Evolutionary conservation across 1,140 invertebrate genomes (phyloP).

Genomic region (Habropoda laboriosa): DNA sequence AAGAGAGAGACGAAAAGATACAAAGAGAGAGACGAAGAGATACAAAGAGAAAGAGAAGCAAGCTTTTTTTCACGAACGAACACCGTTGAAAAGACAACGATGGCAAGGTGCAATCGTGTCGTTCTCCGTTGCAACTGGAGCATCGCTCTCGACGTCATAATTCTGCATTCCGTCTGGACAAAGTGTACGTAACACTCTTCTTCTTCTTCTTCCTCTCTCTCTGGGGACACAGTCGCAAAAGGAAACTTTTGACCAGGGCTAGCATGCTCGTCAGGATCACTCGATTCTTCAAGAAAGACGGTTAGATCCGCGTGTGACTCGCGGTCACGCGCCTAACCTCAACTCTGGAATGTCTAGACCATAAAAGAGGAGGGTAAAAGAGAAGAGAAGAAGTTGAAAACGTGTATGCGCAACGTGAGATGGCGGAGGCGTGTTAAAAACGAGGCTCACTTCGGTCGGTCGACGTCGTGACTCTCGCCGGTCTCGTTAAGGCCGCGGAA

Average conservation of each 20-base stretch:
- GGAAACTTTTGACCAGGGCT: too few species aligned
- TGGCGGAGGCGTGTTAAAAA: conserved; percentile 36
- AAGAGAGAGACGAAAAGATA: too few species aligned
- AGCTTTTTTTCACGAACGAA: background rate
- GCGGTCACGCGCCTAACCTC: too few species aligned
- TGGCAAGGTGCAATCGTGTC: background rate
- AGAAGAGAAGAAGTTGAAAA: too few species aligned
- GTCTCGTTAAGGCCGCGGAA: conserved; percentile 45
- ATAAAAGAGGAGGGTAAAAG: too few species aligned
- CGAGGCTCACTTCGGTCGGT: conserved; percentile 36
- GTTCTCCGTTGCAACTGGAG: background rate
- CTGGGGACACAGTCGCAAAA: too few species aligned
- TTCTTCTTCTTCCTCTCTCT: too few species aligned
- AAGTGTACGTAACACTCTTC: conserved; percentile 3
- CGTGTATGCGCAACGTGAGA: conserved; percentile 38
- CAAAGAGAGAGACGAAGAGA: too few species aligned
- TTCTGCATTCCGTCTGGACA: conserved; percentile 37
- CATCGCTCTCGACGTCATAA: conserved; percentile 16
- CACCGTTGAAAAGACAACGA: background rate
- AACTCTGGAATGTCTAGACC: too few species aligned
- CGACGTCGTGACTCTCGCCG: conserved; percentile 26
- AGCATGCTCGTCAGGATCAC: too few species aligned
- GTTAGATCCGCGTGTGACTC: too few species aligned
- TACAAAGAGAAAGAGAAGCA: too few species aligned
- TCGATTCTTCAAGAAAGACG: conserved; percentile 43